Evolutionary conservation across 2,113 vertebrate genomes (phyloP).

Genomic region (Saiga tatarica): DNA sequence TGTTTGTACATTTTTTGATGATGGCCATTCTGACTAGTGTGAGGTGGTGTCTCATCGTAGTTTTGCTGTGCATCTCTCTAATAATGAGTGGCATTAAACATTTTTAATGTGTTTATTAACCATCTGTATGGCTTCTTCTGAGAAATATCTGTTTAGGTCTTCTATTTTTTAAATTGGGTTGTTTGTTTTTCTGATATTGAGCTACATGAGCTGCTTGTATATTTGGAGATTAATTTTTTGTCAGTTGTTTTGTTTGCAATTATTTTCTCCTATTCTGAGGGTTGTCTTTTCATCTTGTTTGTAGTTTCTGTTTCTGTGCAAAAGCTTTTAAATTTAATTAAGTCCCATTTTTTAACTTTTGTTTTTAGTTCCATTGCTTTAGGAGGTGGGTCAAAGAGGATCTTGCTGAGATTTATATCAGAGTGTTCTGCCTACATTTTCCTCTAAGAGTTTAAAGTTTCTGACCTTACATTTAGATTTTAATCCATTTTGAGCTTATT

Average conservation of each 20-base stretch:
- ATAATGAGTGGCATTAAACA: background rate
- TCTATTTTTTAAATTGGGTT: background rate
- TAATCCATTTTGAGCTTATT: background rate
- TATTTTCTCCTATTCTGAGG: background rate
- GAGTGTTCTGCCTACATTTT: background rate
- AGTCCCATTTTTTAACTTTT: background rate
- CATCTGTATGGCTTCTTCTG: background rate
- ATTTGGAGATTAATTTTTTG: background rate
- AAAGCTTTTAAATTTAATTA: background rate
- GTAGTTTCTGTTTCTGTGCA: background rate
- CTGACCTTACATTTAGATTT: background rate
- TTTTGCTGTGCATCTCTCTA: background rate
- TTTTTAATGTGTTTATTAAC: background rate
- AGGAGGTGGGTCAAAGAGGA: background rate
- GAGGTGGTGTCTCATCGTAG: background rate
- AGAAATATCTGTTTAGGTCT: background rate
- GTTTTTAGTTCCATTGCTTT: background rate
- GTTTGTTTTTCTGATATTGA: background rate
- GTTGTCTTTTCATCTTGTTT: background rate
- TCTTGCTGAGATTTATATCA: background rate
- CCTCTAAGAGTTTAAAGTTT: background rate
- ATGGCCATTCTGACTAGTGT: background rate
- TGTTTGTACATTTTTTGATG: background rate
- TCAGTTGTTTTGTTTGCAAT: background rate
- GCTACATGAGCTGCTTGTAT: background rate